phyloP scores from a whole-genome alignment of 2,113 vertebrate genomes.

The Psephotus haematonotus region DNA sequence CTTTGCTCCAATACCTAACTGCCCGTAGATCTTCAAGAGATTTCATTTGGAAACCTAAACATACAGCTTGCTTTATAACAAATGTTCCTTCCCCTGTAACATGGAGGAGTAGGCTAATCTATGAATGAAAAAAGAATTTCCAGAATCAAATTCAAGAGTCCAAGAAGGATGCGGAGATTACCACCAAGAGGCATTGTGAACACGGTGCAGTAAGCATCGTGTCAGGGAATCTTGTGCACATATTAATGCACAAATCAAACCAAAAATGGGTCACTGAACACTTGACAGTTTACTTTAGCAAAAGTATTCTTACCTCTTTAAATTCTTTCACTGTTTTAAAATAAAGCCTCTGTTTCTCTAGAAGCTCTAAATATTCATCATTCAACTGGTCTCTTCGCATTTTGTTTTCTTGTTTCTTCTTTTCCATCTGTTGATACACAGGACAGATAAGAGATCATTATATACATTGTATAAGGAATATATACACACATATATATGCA shows the following conservation, averaged over 20 bases:
- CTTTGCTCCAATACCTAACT: background rate
- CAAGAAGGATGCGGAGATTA: background rate
- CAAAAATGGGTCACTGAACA: background rate
- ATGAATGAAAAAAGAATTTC: background rate
- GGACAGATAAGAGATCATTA: background rate
- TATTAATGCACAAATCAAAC: background rate
- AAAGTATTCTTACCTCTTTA: constrained; percentile 86
- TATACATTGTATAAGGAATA: background rate
- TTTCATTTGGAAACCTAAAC: background rate
- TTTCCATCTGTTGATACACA: constrained; percentile 87
- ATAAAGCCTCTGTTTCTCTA: constrained; percentile 96
- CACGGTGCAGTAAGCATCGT: accelerated
- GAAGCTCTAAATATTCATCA: constrained; percentile 93
- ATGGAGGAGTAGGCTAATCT: background rate
- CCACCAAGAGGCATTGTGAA: accelerated
- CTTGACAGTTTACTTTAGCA: background rate
- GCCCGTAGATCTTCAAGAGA: background rate
- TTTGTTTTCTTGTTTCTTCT: constrained; percentile 98
- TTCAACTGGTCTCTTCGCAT: constrained; percentile 97
- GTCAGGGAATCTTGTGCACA: background rate
- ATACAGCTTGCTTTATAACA: background rate
- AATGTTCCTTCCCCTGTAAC: background rate
- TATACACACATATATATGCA: background rate
- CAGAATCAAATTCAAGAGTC: background rate
- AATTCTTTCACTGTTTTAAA: constrained; percentile 99